Evolutionary conservation across 2,797 vertebrate genomes (phyloP).

Genomic region (Anisognathus igniventris): DNA sequence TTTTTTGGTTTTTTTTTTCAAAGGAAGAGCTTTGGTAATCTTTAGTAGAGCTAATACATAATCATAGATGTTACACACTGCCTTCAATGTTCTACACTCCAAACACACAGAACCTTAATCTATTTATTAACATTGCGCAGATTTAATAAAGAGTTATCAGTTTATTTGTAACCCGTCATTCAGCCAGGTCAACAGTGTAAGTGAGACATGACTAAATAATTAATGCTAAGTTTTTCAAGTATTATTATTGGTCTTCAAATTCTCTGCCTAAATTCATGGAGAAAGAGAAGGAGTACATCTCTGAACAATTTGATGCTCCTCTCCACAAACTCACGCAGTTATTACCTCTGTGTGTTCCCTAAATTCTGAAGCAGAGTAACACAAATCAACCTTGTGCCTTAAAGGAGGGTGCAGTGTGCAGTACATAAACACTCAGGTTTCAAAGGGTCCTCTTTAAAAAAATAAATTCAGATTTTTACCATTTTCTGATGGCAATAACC

Average conservation of each 20-base stretch:
- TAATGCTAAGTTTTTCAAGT: background rate
- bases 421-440: background rate
- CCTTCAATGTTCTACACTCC: background rate
- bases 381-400: background rate
- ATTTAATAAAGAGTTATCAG: background rate
- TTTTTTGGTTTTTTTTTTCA: accelerated
- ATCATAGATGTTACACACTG: background rate
- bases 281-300: background rate
- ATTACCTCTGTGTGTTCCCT: background rate
- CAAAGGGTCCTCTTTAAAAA: background rate
- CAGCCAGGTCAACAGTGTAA: background rate
- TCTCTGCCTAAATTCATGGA: background rate
- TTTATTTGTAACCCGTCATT: background rate
- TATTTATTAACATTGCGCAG: background rate
- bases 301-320: background rate
- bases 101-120: background rate
- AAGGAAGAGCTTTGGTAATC: background rate
- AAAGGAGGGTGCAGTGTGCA: background rate
- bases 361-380: background rate
- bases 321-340: background rate
- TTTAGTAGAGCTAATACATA: background rate
- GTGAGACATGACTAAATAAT: background rate
- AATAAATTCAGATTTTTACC: background rate
- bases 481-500: background rate
- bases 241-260: background rate